Conservation (phyloP, 2,888 invertebrate genomes). For the Dioctria linearis region DNA sequence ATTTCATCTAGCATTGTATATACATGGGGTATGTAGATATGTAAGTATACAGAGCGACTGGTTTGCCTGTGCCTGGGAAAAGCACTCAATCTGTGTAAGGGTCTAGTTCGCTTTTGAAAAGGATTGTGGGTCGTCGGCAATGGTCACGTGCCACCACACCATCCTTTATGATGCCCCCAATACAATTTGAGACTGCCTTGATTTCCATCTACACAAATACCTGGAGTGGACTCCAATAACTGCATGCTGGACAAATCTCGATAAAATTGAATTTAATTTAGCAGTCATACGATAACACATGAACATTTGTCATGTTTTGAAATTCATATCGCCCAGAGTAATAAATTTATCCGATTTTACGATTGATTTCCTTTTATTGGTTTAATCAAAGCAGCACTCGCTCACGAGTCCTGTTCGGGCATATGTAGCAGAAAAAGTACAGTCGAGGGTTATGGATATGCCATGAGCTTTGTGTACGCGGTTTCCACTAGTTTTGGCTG, state of each 20-base stretch:
- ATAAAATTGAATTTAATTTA: conserved; percentile 52
- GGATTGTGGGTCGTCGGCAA: conserved; percentile 7
- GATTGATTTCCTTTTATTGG: conserved; percentile 62
- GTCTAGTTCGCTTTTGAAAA: neutral
- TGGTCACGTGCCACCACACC: neutral
- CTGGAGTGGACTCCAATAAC: conserved; percentile 16
- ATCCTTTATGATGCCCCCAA: neutral
- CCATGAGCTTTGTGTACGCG: neutral
- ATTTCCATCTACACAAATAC: conserved; percentile 41
- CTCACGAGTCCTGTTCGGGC: neutral
- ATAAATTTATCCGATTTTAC: conserved; percentile 62
- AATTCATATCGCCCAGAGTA: conserved; percentile 52
- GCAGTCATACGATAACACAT: conserved; percentile 19
- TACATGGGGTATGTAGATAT: neutral
- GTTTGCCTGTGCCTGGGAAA: neutral
- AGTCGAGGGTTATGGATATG: neutral
- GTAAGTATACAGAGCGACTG: neutral
- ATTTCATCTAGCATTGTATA: conserved; percentile 28
- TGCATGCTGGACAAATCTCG: conserved; percentile 49
- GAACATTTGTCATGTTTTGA: conserved; percentile 47
- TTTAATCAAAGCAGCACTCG: conserved; percentile 31
- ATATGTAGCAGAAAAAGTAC: neutral
- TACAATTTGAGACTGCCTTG: conserved; percentile 39
- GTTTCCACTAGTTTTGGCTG: neutral
- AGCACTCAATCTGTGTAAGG: neutral